A percentile compares a stretch with the other conserved stretches of the same genome.
Evolutionary conservation across 1,140 invertebrate species (phyloP).

Genomic region (Eubasilissa regina): DNA sequence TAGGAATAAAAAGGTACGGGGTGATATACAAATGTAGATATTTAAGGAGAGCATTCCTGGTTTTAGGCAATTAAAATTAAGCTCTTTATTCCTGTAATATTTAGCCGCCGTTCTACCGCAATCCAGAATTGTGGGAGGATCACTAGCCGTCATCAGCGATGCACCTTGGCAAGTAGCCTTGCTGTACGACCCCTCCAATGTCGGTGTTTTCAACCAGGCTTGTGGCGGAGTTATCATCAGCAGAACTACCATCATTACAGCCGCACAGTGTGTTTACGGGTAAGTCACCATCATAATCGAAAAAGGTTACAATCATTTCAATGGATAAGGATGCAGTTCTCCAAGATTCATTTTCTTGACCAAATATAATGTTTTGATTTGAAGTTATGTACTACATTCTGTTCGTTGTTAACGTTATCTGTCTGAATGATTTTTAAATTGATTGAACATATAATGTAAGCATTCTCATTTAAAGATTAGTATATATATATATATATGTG

Average conservation of each 20-base stretch:
- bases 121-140: neutral
- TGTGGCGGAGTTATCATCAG: slow-evolving; percentile 8
- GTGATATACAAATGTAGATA: too few relatives aligned
- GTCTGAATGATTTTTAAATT: too few relatives aligned
- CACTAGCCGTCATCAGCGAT: neutral
- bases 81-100: neutral
- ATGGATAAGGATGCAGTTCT: neutral
- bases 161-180: slow-evolving; percentile 4
- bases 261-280: neutral
- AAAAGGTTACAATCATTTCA: neutral
- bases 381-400: too few relatives aligned
- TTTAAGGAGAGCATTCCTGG: neutral
- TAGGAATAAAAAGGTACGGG: too few relatives aligned
- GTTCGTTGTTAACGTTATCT: neutral
- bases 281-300: neutral
- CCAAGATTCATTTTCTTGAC: neutral
- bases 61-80: too few relatives aligned
- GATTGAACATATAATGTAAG: too few relatives aligned
- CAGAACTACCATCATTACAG: neutral
- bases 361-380: neutral
- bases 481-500: too few relatives aligned
- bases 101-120: neutral
- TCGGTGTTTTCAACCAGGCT: neutral
- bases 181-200: neutral
- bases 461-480: too few relatives aligned